A percentile compares a stretch with the other conserved stretches of the same genome.
Conservation (phyloP, 2,113 vertebrate species). For the Hippocampus comes region DNA sequence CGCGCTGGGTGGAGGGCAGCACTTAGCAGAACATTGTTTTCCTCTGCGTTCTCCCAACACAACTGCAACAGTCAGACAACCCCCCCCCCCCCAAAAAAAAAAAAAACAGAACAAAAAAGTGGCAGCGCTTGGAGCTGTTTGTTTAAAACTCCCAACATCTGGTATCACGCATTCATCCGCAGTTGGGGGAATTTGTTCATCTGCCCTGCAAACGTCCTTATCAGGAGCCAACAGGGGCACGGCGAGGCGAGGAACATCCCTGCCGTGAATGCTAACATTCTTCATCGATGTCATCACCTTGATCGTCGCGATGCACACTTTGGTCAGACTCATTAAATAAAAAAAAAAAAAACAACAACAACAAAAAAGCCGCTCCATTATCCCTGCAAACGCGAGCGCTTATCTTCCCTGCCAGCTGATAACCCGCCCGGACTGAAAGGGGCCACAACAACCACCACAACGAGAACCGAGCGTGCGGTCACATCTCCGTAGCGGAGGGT, state of each 20-base stretch:
- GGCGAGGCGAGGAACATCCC: neutral
- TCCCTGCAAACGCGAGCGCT: conserved; percentile 19
- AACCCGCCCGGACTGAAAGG: conserved; percentile 26
- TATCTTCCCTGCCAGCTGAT: conserved; percentile 22
- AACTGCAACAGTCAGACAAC: conserved; percentile 2
- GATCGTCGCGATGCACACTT: conserved; percentile 14
- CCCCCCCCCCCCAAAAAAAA: no score
- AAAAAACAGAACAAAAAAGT: neutral
- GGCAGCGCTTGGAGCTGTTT: conserved; percentile 7
- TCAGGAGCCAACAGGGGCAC: neutral
- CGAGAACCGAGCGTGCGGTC: conserved; percentile 22
- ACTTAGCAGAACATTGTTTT: conserved; percentile 27
- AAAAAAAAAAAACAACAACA: no score
- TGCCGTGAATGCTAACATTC: conserved; percentile 13
- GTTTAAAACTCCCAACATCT: neutral
- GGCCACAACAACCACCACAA: conserved; percentile 13
- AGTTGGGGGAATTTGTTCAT: conserved; percentile 6
- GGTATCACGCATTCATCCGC: conserved; percentile 6
- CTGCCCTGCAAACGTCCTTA: neutral
- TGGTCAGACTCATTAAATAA: neutral
- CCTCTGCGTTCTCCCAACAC: neutral
- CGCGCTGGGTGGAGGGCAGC: conserved; percentile 4
- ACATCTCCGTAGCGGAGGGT: conserved; percentile 49
- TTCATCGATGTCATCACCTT: conserved; percentile 33
- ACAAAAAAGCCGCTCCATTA: neutral